These are phyloP conservation scores for Papilio helenus DNA, from an alignment of 1,140 invertebrate genomes.

Conservation along the genomic window DNA sequence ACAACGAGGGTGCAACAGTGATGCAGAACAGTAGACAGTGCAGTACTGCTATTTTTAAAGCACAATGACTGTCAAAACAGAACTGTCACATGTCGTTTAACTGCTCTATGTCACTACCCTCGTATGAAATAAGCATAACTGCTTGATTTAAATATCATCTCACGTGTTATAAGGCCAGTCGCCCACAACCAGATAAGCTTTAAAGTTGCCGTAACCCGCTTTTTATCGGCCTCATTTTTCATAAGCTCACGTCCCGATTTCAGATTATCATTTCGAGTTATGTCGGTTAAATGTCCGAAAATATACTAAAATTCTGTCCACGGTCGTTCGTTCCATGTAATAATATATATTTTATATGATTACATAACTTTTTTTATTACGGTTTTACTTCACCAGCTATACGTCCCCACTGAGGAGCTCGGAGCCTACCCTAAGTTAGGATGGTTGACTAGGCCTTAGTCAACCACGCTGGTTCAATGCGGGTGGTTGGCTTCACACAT, in stretches of 20 bases:
- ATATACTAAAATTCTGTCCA: background rate
- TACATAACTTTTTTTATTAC: too few species aligned
- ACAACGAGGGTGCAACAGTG: background rate
- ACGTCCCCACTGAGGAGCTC: too few species aligned
- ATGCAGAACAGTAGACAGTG: background rate
- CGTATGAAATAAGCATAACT: background rate
- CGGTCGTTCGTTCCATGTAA: background rate
- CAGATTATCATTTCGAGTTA: constrained; percentile 16
- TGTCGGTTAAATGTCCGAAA: background rate
- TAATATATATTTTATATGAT: too few species aligned
- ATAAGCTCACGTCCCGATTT: constrained; percentile 15
- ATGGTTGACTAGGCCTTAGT: too few species aligned
- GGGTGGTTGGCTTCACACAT: too few species aligned
- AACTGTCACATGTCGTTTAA: background rate
- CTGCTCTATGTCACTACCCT: background rate
- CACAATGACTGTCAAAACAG: background rate
- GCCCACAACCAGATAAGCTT: constrained; percentile 15
- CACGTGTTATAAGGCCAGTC: constrained; percentile 27
- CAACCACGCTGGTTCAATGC: too few species aligned
- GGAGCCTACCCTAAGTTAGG: too few species aligned
- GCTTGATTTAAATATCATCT: constrained; percentile 14
- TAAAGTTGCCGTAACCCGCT: constrained; percentile 20
- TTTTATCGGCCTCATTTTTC: constrained; percentile 25
- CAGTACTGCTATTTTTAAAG: background rate
- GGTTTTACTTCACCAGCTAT: too few species aligned